Conservation (phyloP, 2,797 vertebrate species). For the Dicrostonyx torquatus region DNA sequence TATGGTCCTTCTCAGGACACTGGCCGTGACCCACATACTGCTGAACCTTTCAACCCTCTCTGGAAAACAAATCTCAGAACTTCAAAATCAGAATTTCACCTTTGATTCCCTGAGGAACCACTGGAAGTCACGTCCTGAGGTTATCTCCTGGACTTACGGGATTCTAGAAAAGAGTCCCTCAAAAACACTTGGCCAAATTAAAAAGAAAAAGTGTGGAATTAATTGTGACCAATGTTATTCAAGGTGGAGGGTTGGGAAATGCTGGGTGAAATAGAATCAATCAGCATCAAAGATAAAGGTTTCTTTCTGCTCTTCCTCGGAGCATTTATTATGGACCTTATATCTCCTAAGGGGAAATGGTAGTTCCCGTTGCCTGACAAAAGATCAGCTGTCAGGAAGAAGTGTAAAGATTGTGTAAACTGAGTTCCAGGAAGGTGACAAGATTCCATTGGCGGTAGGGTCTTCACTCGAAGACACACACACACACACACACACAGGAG, state of each 20-base stretch:
- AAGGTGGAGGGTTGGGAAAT: slow-evolving; percentile 5
- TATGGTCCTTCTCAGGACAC: slow-evolving; percentile 65
- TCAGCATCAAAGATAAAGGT: slow-evolving; percentile 7
- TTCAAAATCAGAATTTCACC: not conserved
- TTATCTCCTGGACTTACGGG: not conserved
- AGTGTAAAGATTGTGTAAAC: not conserved
- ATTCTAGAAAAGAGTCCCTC: not conserved
- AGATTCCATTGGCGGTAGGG: not conserved
- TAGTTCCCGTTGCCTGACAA: not conserved
- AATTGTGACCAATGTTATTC: not conserved
- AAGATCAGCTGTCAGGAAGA: not conserved
- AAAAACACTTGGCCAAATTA: not conserved
- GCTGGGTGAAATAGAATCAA: not conserved
- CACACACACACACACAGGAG: too few species aligned
- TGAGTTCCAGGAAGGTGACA: not conserved
- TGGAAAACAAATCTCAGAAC: not conserved
- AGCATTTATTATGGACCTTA: not conserved
- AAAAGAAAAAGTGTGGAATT: not conserved
- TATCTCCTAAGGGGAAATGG: not conserved
- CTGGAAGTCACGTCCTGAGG: not conserved
- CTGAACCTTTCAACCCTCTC: not conserved
- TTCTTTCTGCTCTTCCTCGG: not conserved
- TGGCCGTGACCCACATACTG: not conserved
- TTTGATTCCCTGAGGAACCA: not conserved
- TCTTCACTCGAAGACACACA: not conserved